Base-by-base conservation (phyloP, 2,888 invertebrate genomes). In the Chydorus sphaericus region DNA sequence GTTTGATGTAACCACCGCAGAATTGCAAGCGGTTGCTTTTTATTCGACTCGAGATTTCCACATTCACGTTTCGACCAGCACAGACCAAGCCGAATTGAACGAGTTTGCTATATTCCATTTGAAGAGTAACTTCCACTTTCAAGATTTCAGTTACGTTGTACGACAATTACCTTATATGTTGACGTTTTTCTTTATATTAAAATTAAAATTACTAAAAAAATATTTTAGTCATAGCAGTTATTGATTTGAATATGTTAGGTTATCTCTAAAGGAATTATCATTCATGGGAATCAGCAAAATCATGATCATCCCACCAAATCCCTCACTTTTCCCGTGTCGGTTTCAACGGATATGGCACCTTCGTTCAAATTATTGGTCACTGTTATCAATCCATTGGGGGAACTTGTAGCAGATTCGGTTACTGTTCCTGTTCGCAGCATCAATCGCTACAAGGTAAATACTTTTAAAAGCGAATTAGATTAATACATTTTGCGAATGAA, bases 281-380 rank as follows among this genome's bases (percentile, higher is more conserved):
- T 77, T 31, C 68, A 70, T 52, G 62, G 66, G 3, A 67, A 63
- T 18, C 63, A 65, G 48, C 64, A 67, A 49, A 56, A 53, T 6
- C 57, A 67, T 11, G 59, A 14, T 23, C 48, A 57, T 60, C 38
- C 62, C 57, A 57, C 63, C 26, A 64, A 66, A 18, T 64, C 67
- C 4, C 67, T 66, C 44, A 76, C 75, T 0, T 72, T 78, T 61
- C 69, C 74, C 0, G 65, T 77, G 2, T 70, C 76, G 0, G 65
- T 77, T 29, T 73, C 75, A 6, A 63, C 73, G 26, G 74, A 76
- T 61, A 77, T 77, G 77, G 72, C 75, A 1, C 77, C 77, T 0
- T 72, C 69, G 8, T 75, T 75, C 60, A 70, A 71, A 48, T 65
- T 77, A 3, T 64, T 77, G 6, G 75, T 75, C 3, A 76, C 73